Percentiles rank a stretch among this genome's conserved stretches.
Conservation (phyloP, 2,797 vertebrate species). For the Leuciscus waleckii region DNA sequence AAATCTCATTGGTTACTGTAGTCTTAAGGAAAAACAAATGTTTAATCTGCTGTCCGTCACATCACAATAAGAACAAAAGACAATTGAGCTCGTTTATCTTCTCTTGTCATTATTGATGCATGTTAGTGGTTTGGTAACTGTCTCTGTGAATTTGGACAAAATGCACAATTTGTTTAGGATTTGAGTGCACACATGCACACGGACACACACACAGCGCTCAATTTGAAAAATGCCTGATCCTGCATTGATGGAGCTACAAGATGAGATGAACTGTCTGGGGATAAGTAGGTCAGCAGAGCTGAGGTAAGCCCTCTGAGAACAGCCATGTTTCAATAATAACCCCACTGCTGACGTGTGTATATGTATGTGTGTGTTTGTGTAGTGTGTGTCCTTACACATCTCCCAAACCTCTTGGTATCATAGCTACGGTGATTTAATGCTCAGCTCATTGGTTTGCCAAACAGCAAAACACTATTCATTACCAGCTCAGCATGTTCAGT, state of each 20-base stretch:
- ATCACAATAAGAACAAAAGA: conserved; percentile 22
- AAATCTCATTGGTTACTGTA: not conserved
- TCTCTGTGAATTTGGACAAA: conserved; percentile 50
- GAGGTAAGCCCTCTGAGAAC: conserved; percentile 66
- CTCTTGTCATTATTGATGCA: conserved; percentile 39
- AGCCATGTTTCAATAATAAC: conserved; percentile 63
- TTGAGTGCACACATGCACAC: conserved; percentile 28
- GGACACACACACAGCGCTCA: conserved; percentile 47
- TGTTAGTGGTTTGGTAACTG: conserved; percentile 45
- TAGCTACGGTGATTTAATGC: conserved; percentile 38
- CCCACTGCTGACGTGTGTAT: conserved; percentile 59
- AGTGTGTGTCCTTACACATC: conserved; percentile 51
- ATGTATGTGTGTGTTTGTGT: conserved; percentile 60
- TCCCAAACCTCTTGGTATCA: conserved; percentile 45
- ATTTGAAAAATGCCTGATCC: conserved; percentile 64
- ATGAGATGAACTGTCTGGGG: conserved; percentile 67
- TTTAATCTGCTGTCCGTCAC: conserved; percentile 10
- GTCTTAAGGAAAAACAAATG: conserved; percentile 8
- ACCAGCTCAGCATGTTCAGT: conserved; percentile 31
- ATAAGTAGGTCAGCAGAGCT: conserved; percentile 66
- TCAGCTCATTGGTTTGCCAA: conserved; percentile 38
- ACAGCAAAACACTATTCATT: conserved; percentile 47
- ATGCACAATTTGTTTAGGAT: conserved; percentile 53
- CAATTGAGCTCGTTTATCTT: conserved; percentile 22
- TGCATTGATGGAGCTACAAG: conserved; percentile 62